These are phyloP conservation scores for Lutjanus argentimaculatus DNA, from an alignment of 2,797 vertebrate genomes.

Conservation along the genomic window DNA sequence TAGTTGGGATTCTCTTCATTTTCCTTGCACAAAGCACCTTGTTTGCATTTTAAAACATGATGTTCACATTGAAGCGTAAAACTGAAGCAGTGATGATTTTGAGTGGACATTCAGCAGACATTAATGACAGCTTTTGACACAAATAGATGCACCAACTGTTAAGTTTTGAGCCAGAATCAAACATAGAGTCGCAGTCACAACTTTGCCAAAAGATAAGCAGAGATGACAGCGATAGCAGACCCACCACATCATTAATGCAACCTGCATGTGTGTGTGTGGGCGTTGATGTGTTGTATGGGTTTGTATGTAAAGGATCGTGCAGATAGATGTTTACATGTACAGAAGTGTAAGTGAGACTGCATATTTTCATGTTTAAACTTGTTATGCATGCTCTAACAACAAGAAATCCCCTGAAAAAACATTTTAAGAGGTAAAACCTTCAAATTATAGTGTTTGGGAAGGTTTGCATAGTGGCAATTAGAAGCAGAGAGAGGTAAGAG, in stretches of 20 bases:
- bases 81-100: neutral
- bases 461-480: slow-evolving; percentile 20
- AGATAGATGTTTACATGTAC: slow-evolving; percentile 4
- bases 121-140: neutral
- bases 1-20: neutral
- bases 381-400: neutral
- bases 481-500: slow-evolving; percentile 22
- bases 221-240: neutral
- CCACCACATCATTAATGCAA: neutral
- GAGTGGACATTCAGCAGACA: neutral
- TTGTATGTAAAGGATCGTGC: neutral
- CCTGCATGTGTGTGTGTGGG: neutral
- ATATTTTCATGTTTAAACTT: neutral
- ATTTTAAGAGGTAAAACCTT: neutral
- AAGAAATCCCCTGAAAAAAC: neutral
- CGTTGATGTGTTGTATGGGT: neutral
- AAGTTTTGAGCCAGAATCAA: neutral
- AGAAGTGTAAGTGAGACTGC: neutral
- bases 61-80: too few species aligned
- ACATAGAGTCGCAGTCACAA: neutral
- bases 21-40: neutral
- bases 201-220: neutral
- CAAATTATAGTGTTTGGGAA: neutral
- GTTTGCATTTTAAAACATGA: neutral
- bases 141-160: neutral